Percentiles rank a stretch among this genome's conserved stretches.
phyloP scores from a whole-genome alignment of 1,140 invertebrate species.

The Magallana gigas region DNA sequence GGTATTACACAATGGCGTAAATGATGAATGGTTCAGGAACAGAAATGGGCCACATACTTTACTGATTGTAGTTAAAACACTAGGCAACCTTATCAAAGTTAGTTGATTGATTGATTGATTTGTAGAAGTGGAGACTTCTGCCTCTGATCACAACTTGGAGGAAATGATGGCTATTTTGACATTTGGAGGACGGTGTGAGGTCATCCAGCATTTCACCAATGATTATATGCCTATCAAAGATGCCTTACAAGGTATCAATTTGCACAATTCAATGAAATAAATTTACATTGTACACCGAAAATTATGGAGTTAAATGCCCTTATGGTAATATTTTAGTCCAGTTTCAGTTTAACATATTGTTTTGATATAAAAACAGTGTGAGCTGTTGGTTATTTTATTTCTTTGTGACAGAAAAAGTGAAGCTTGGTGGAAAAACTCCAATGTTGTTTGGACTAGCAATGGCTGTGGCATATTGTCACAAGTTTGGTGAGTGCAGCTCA shows the following conservation, averaged over 20 bases:
- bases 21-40: too few relatives aligned
- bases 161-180: slow-evolving; percentile 9
- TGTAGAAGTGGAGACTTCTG: slow-evolving; percentile 41
- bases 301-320: too few relatives aligned
- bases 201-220: slow-evolving; percentile 39
- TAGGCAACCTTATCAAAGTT: too few relatives aligned
- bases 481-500: slow-evolving; percentile 14
- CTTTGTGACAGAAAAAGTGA: background rate
- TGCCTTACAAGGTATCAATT: background rate
- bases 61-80: too few relatives aligned
- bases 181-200: slow-evolving; percentile 19
- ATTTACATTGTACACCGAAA: too few relatives aligned
- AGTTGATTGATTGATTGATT: background rate
- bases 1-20: too few relatives aligned
- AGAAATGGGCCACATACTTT: too few relatives aligned
- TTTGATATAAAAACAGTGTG: too few relatives aligned
- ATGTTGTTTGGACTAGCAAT: slow-evolving; percentile 19
- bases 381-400: background rate
- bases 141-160: slow-evolving; percentile 21
- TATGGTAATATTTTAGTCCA: too few relatives aligned
- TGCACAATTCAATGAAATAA: background rate
- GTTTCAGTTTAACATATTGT: too few relatives aligned
- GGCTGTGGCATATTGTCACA: slow-evolving; percentile 1
- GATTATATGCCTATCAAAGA: slow-evolving; percentile 25
- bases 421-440: slow-evolving; percentile 27